Percentiles rank a stretch among this genome's conserved stretches.
phyloP scores from a whole-genome alignment of 2,797 vertebrate genomes.

The Lemur catta region DNA sequence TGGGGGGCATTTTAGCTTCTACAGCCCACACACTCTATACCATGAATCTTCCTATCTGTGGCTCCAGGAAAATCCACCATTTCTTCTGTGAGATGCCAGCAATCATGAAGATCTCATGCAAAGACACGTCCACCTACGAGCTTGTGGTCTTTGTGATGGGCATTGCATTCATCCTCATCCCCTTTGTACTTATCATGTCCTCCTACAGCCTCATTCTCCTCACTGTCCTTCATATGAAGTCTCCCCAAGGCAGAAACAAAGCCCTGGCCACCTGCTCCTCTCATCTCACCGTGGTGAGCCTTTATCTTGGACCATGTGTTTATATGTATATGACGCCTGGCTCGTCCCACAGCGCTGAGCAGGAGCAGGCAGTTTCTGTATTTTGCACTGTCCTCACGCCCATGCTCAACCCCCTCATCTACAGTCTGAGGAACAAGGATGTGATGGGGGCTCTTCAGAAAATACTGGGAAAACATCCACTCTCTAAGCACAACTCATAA shows the following conservation, averaged over 20 bases:
- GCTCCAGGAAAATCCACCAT: conserved; percentile 1
- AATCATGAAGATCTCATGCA: conserved; percentile 5
- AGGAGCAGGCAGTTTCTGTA: conserved; percentile 15
- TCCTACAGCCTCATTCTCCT: neutral
- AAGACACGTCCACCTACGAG: neutral
- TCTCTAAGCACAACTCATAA: neutral
- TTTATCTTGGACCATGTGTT: neutral
- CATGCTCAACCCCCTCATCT: conserved; percentile 19
- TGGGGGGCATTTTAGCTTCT: neutral
- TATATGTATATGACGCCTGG: neutral
- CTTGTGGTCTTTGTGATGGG: neutral
- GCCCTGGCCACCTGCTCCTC: neutral
- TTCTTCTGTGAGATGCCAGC: conserved; percentile 41
- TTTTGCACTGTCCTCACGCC: conserved; percentile 45
- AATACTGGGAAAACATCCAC: neutral
- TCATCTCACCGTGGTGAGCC: neutral
- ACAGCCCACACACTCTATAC: conserved; percentile 1
- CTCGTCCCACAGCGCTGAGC: neutral
- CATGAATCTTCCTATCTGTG: conserved; percentile 20
- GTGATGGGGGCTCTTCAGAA: neutral
- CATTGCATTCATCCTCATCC: neutral
- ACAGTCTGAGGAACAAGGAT: conserved; percentile 17
- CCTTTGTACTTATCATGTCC: neutral
- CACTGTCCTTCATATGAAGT: neutral
- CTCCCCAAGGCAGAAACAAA: neutral